These are phyloP conservation scores for Oncorhynchus masou DNA, from an alignment of 2,113 vertebrate species.

Conservation along the genomic window DNA sequence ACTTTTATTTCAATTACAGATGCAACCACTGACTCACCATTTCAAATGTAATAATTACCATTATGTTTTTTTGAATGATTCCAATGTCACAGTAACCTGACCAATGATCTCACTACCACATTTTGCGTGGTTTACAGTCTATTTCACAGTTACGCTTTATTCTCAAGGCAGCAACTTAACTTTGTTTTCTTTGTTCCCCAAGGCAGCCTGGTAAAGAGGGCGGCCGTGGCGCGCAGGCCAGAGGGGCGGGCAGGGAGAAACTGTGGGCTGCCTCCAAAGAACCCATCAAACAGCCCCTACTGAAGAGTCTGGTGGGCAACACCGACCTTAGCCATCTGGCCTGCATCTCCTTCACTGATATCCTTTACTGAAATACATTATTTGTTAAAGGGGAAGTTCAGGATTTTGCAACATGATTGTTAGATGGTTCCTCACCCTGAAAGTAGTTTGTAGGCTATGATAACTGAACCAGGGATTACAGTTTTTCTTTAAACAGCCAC, in stretches of 20 bases:
- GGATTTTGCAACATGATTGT: neutral
- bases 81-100: neutral
- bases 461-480: too few relatives aligned
- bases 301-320: conserved; percentile 73
- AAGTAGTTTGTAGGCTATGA: too few relatives aligned
- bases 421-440: neutral
- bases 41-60: neutral
- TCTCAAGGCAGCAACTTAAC: too few relatives aligned
- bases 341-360: conserved; percentile 89
- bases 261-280: conserved; percentile 84
- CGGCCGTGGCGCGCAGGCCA: conserved; percentile 64
- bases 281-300: conserved; percentile 84
- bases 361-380: conserved; percentile 70
- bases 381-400: neutral
- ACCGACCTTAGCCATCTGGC: conserved; percentile 76
- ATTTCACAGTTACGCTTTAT: too few relatives aligned
- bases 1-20: neutral
- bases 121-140: neutral
- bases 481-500: too few relatives aligned
- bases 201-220: conserved; percentile 77
- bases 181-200: neutral
- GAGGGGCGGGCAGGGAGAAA: conserved; percentile 62
- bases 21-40: neutral
- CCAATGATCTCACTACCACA: neutral
- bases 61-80: too few relatives aligned